These are phyloP conservation scores for Camelus bactrianus DNA, from an alignment of 2,113 vertebrate species.

Conservation along the genomic window DNA sequence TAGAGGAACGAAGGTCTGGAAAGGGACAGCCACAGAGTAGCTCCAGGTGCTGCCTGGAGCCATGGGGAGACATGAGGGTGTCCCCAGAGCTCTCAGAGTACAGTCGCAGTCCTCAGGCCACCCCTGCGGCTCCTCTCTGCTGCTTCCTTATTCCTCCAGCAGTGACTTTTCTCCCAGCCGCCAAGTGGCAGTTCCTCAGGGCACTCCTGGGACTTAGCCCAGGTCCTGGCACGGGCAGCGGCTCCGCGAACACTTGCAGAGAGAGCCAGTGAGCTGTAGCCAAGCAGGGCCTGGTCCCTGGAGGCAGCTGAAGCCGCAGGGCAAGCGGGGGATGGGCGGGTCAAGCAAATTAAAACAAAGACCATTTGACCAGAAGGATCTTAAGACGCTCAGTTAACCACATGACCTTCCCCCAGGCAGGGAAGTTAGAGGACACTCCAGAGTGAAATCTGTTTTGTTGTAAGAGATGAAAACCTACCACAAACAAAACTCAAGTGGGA, in stretches of 20 bases:
- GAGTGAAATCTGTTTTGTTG: neutral
- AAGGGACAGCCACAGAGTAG: neutral
- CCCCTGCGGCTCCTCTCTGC: neutral
- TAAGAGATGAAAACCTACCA: neutral
- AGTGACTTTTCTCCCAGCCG: neutral
- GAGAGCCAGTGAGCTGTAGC: neutral
- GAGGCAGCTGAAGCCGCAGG: neutral
- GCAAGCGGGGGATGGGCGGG: too few relatives aligned
- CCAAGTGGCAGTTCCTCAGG: fast-evolving
- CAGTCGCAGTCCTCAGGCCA: neutral
- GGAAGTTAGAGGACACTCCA: neutral
- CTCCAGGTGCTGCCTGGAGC: neutral
- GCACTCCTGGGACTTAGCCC: neutral
- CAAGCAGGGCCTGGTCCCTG: neutral
- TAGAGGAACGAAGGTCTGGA: neutral
- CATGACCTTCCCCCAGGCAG: too few relatives aligned
- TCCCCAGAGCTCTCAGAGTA: neutral
- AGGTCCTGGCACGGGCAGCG: neutral
- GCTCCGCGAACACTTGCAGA: fast-evolving
- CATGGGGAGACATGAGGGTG: neutral
- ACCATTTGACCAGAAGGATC: neutral
- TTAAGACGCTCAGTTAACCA: neutral
- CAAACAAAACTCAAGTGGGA: neutral
- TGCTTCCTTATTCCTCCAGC: too few relatives aligned
- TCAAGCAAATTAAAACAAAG: neutral